Evolutionary conservation across 2,113 vertebrate genomes (phyloP), one percentile per base, ranked within the genome.

Genomic region (Connochaetes taurinus): DNA sequence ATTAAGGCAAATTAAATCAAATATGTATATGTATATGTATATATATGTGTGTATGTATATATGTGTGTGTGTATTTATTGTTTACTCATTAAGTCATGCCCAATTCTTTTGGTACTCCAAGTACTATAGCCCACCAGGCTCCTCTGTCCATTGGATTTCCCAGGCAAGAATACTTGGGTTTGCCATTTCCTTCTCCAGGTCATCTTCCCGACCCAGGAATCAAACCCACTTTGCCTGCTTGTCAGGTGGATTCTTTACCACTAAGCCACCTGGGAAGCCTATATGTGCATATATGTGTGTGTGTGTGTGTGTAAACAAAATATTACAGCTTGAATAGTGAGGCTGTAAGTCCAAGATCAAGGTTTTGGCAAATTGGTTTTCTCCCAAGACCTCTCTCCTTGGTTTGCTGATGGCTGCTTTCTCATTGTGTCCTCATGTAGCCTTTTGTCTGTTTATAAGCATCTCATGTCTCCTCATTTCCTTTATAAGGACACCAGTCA

Each of bases 1-100:
- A 67, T 52, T 84, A 94, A 91, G 40, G 23, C n/a, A 95, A 93
- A 83, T 93, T 57, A 47, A 91, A 60, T 36, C 17, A 40, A 45
- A 31, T 62, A n/a, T 27, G 6, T 76, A 13, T 87, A n/a, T 27
- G 6, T 76, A 13, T 87, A 29, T 55, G 14, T 53, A 19, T 71
- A 2, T 12, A 2, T 15, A 1, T 14, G 25, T 82, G 1, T 4
- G 1, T 71, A 29, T 82, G 7, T 15, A 2, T 21, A 0, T 10
- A 4, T 67, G 1, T 7, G 5, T 67, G 14, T 43, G 40, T 60
- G 31, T 64, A 23, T 36, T 11, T 71, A 13, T 23, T 71, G 67
- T 36, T 71, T 71, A 40, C 67, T 36, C 10, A 36, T 6, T 71
- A 71, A 11, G n/a, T 71, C n/a, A 21, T 71, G 25, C 36, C n/a